Evolutionary conservation across 2,888 invertebrate genomes (phyloP).

Genomic region (Tenthredo mesomela): DNA sequence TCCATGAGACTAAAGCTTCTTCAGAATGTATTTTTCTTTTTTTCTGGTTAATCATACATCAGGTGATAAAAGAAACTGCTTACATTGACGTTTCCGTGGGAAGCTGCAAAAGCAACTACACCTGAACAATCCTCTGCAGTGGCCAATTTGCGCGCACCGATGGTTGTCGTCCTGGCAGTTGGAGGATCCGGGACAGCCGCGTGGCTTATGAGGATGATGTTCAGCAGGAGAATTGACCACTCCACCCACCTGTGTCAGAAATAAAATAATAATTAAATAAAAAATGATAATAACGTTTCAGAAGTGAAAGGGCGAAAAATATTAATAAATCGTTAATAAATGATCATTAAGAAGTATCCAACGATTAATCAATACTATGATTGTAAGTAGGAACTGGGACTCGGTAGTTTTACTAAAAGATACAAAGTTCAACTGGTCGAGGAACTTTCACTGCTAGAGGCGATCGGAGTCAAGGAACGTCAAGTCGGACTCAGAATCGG

Average conservation of each 20-base stretch:
- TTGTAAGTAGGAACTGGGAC: constrained; percentile 20
- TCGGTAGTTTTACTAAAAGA: constrained; percentile 21
- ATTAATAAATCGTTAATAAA: not conserved
- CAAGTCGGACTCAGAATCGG: constrained; percentile 10
- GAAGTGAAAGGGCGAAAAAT: not conserved
- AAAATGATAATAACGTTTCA: not conserved
- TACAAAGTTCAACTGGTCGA: constrained; percentile 67
- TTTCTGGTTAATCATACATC: not conserved
- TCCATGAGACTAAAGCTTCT: constrained; percentile 27
- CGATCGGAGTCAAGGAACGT: constrained; percentile 54
- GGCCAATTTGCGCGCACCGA: constrained; percentile 76
- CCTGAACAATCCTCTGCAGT: constrained; percentile 77
- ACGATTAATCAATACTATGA: constrained; percentile 16
- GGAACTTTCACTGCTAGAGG: constrained; percentile 71
- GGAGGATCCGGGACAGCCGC: constrained; percentile 71
- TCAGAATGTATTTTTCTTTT: no score
- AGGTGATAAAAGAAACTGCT: constrained; percentile 55
- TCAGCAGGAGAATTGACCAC: constrained; percentile 71
- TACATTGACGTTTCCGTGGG: constrained; percentile 66
- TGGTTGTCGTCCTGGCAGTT: constrained; percentile 71
- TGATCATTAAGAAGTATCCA: not conserved
- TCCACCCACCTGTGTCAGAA: constrained; percentile 69
- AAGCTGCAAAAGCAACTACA: constrained; percentile 76
- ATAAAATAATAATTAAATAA: not conserved
- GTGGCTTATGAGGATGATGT: constrained; percentile 65